Evolutionary conservation across 2,888 invertebrate genomes (phyloP), one percentile per base, ranked within the genome.

Genomic region (Chrysodeixis includens): DNA sequence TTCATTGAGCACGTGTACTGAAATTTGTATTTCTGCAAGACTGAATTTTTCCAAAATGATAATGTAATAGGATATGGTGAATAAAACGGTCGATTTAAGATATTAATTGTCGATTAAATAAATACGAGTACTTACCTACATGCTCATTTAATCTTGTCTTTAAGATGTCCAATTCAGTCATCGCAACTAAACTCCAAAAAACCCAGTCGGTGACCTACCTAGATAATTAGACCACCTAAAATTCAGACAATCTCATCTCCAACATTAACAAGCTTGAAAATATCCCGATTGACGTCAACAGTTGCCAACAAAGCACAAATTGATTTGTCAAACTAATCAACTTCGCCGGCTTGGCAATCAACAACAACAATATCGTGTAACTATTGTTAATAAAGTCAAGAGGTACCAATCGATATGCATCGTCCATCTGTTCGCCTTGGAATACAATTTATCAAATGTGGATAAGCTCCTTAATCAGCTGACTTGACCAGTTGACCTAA

Each of bases 391-490:
- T 57, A 16, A 51, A 57, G 63, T 55, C 64, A 49, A 52, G 52
- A 58, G 49, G 60, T 40, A 44, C 62, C 26, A 59, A 66, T 67
- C 66, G 56, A 76, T 66, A 62, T 63, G 62, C 40, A 51, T 9
- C 30, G n/a, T 18, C 60, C 62, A 74, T 66, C 59, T 62, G 66
- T 55, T 54, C 58, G 74, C 82, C 79, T 82, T 83, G 82, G 66
- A 61, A 55, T 57, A 22, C 68, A 79, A 83, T 84, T 62, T 60
- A 67, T 73, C 74, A 80, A 64, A 44, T 62, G 54, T 69, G 79
- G 84, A 85, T 86, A 81, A 84, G 79, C 83, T 74, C 63, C 40
- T 71, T 75, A 76, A 79, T 82, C 70, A 69, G 30, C 54, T 69
- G 66, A 62, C 56, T 65, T 71, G 72, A 71, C 66, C 69, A 62